phyloP scores from a whole-genome alignment of 2,797 vertebrate genomes.

The Spondyliosoma cantharus region DNA sequence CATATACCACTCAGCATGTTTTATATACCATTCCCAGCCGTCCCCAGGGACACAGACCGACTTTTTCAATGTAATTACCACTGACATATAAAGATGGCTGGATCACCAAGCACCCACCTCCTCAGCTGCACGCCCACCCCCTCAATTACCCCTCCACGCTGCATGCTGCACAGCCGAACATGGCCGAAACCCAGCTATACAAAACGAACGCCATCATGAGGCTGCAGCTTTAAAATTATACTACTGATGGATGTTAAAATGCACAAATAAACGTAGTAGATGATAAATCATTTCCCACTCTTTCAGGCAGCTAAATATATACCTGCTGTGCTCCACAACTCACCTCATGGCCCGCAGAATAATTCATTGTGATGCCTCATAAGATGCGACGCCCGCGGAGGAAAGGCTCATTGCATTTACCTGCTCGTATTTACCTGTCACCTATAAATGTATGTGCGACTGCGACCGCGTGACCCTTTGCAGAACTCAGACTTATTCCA shows the following conservation, averaged over 20 bases:
- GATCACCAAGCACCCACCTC: constrained; percentile 72
- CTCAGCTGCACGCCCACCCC: constrained; percentile 60
- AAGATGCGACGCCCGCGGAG: constrained; percentile 62
- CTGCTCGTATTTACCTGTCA: constrained; percentile 77
- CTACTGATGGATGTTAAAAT: constrained; percentile 54
- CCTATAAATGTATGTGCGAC: constrained; percentile 74
- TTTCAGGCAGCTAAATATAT: constrained; percentile 52
- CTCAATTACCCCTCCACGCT: constrained; percentile 59
- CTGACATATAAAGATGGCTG: constrained; percentile 71
- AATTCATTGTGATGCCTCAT: constrained; percentile 74
- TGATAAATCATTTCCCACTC: constrained; percentile 54
- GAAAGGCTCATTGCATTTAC: constrained; percentile 65
- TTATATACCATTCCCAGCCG: constrained; percentile 22
- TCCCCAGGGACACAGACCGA: constrained; percentile 54
- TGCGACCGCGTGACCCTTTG: constrained; percentile 73
- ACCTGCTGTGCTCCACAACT: constrained; percentile 60
- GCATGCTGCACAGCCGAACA: constrained; percentile 31
- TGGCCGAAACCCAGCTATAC: constrained; percentile 14
- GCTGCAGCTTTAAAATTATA: constrained; percentile 41
- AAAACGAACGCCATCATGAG: constrained; percentile 8
- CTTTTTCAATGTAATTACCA: constrained; percentile 76
- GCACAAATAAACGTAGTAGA: constrained; percentile 27
- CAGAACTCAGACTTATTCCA: constrained; percentile 72
- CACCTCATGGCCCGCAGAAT: constrained; percentile 68
- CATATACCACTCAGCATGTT: constrained; percentile 25